These are phyloP conservation scores for Monochamus saltuarius DNA, from an alignment of 1,140 invertebrate genomes.

Conservation along the genomic window DNA sequence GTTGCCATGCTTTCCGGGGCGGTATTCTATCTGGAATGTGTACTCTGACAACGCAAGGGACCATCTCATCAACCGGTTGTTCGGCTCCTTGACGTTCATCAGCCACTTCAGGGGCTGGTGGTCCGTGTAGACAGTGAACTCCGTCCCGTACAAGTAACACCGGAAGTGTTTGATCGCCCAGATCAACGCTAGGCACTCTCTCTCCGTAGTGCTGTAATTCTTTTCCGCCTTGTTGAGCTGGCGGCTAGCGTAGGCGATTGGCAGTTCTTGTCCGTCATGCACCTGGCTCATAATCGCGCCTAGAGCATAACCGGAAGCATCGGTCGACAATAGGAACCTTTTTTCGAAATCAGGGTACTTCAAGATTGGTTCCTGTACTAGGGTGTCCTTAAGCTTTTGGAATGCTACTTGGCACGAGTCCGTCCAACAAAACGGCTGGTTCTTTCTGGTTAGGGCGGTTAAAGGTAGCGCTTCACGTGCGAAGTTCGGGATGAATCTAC, in stretches of 20 bases:
- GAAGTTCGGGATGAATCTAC: slow-evolving; percentile 10
- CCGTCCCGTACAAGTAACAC: slow-evolving; percentile 39
- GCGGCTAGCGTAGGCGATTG: slow-evolving; percentile 39
- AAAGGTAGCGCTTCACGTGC: background rate
- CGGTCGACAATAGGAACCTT: slow-evolving; percentile 35
- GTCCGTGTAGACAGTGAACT: slow-evolving; percentile 51
- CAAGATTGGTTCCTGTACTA: slow-evolving; percentile 39
- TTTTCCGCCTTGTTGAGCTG: slow-evolving; percentile 25
- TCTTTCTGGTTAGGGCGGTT: slow-evolving; percentile 39
- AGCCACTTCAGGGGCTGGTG: slow-evolving; percentile 50
- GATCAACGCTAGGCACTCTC: slow-evolving; percentile 11
- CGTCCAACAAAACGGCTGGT: slow-evolving; percentile 43
- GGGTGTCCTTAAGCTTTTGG: slow-evolving; percentile 23
- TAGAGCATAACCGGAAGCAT: slow-evolving; percentile 32
- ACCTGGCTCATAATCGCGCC: slow-evolving; percentile 42
- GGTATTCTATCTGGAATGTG: slow-evolving; percentile 12
- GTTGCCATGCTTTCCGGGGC: slow-evolving; percentile 22
- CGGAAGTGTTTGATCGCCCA: slow-evolving; percentile 29
- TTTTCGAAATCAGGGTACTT: slow-evolving; percentile 45
- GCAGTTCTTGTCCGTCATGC: slow-evolving; percentile 31
- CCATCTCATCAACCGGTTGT: slow-evolving; percentile 44
- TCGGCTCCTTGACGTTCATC: slow-evolving; percentile 41
- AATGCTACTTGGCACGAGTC: slow-evolving; percentile 27
- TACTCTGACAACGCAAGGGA: slow-evolving; percentile 36
- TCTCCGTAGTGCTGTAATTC: slow-evolving; percentile 8